Evolutionary conservation across 1,140 invertebrate genomes (phyloP).

Genomic region (Zaprionus ornatus): DNA sequence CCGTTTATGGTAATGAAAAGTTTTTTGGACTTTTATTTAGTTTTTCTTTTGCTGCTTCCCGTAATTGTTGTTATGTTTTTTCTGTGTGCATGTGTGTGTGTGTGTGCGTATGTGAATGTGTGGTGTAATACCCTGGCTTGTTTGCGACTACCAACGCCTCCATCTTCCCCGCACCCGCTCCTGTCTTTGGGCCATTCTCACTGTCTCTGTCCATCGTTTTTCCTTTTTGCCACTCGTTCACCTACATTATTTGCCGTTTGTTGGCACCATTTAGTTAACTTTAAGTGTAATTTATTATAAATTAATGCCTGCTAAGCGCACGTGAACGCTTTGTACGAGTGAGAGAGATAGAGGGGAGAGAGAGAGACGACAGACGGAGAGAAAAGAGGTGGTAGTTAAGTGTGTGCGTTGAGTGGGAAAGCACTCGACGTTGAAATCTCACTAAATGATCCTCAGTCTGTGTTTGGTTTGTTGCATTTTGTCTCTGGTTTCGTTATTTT

Average conservation of each 20-base stretch:
- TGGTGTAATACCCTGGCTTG: constrained; percentile 22
- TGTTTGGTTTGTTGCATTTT: neutral
- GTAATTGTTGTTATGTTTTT: constrained; percentile 20
- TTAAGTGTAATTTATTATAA: constrained; percentile 57
- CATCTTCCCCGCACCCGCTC: too few relatives aligned
- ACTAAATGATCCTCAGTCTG: neutral
- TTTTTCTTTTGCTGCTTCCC: constrained; percentile 17
- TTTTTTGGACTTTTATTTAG: constrained; percentile 15
- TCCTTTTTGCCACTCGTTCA: constrained; percentile 3
- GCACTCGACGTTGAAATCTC: neutral
- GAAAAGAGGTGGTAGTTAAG: neutral
- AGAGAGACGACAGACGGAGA: neutral
- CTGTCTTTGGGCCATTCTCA: neutral
- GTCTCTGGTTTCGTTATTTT: neutral
- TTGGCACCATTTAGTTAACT: constrained; percentile 46
- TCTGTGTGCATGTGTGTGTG: neutral
- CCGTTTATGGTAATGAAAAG: neutral
- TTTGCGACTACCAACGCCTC: neutral
- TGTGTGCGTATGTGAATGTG: neutral
- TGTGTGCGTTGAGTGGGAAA: neutral
- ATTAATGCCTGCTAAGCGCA: constrained; percentile 25
- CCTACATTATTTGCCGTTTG: constrained; percentile 55
- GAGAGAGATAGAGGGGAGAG: neutral
- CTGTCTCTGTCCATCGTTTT: neutral
- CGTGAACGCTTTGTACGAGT: too few relatives aligned